A percentile compares a stretch with the other conserved stretches of the same genome.
Evolutionary conservation across 2,888 invertebrate genomes (phyloP).

Genomic region (Drosophila kokeensis): DNA sequence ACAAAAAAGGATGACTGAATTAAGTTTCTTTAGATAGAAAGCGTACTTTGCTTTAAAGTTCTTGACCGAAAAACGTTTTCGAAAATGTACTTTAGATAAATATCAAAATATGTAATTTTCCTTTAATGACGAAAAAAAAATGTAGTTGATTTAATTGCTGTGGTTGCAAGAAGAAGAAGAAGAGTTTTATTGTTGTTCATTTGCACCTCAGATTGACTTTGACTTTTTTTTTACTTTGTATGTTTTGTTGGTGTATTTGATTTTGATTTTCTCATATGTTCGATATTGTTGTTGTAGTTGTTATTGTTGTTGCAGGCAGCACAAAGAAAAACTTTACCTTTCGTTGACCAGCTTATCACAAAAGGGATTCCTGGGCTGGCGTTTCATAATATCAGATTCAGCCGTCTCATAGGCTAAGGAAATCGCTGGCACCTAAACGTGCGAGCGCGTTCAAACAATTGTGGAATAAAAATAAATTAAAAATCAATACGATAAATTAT

Average conservation of each 20-base stretch:
- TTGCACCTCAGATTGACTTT: slow-evolving; percentile 42
- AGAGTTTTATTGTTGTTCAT: slow-evolving; percentile 24
- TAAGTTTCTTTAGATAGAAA: slow-evolving; percentile 47
- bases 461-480: slow-evolving; percentile 63
- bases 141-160: slow-evolving; percentile 9
- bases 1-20: slow-evolving; percentile 57
- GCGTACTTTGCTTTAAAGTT: slow-evolving; percentile 61
- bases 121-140: slow-evolving; percentile 28
- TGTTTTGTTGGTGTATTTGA: slow-evolving; percentile 47
- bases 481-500: slow-evolving; percentile 75
- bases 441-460: slow-evolving; percentile 50
- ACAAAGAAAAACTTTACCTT: slow-evolving; percentile 90
- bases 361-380: slow-evolving; percentile 98
- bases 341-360: slow-evolving; percentile 99
- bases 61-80: slow-evolving; percentile 50
- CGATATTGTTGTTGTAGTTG: slow-evolving; percentile 41
- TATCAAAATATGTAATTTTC: background rate
- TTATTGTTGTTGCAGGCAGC: slow-evolving; percentile 51
- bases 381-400: slow-evolving; percentile 99
- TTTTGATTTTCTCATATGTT: slow-evolving; percentile 26
- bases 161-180: slow-evolving; percentile 24
- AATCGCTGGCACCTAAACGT: slow-evolving; percentile 95
- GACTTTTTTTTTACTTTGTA: slow-evolving; percentile 32
- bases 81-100: slow-evolving; percentile 6
- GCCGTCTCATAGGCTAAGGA: slow-evolving; percentile 99